Conservation (phyloP, 1,140 invertebrate genomes). For the Phymorhynchus buccinoides region DNA sequence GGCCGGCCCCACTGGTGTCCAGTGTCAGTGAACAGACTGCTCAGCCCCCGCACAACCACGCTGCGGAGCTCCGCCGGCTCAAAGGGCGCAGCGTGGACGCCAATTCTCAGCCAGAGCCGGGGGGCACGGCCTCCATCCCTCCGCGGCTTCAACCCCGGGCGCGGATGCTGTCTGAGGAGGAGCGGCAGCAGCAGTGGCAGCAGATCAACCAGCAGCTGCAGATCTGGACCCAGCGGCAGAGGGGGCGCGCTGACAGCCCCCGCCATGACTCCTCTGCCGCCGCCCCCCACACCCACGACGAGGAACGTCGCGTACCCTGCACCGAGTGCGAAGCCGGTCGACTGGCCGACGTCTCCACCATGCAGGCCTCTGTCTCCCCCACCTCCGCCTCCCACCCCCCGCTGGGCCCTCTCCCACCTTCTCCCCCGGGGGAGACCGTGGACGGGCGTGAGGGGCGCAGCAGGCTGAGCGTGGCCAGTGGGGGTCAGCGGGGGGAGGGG, state of each 20-base stretch:
- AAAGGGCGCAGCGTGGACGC: slow-evolving; percentile 46
- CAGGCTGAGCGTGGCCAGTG: slow-evolving; percentile 27
- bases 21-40: slow-evolving; percentile 43
- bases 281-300: slow-evolving; percentile 39
- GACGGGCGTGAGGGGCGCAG: slow-evolving; percentile 20
- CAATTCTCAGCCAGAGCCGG: slow-evolving; percentile 33
- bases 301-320: slow-evolving; percentile 20
- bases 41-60: neutral
- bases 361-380: slow-evolving; percentile 30
- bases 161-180: slow-evolving; percentile 63
- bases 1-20: slow-evolving; percentile 28
- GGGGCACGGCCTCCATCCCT: slow-evolving; percentile 46
- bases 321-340: slow-evolving; percentile 34
- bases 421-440: neutral
- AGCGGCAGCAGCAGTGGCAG: slow-evolving; percentile 66
- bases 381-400: slow-evolving; percentile 49
- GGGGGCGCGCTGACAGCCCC: slow-evolving; percentile 47
- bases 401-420: slow-evolving; percentile 2
- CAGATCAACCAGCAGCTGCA: slow-evolving; percentile 68
- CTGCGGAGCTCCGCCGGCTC: neutral
- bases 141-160: slow-evolving; percentile 58
- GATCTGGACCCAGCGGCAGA: slow-evolving; percentile 64
- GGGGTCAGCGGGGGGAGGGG: slow-evolving; percentile 1
- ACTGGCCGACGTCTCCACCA: slow-evolving; percentile 15
- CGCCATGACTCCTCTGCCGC: no score